Conservation (phyloP, 2,888 invertebrate genomes). For the Melanophora roralis region DNA sequence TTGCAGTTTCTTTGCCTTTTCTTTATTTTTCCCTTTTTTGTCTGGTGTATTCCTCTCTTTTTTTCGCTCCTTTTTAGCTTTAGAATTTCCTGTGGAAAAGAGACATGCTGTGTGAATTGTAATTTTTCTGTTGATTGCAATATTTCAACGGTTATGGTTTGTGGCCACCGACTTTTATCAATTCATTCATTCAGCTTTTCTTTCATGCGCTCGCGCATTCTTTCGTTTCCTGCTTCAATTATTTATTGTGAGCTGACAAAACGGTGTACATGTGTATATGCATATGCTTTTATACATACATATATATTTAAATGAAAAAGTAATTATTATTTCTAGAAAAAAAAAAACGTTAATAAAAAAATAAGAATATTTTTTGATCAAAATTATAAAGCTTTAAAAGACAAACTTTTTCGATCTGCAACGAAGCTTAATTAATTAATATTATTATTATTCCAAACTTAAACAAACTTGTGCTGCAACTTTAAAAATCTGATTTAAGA, state of each 20-base stretch:
- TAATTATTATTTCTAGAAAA: too few relatives aligned
- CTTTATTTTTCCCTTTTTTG: not conserved
- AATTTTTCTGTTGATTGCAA: constrained; percentile 62
- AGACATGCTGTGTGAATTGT: constrained; percentile 61
- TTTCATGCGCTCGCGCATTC: not conserved
- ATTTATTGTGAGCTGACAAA: not conserved
- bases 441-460: not conserved
- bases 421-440: not conserved
- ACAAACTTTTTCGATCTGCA: not conserved
- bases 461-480: not conserved
- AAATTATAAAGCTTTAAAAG: too few relatives aligned
- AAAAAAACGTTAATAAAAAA: too few relatives aligned
- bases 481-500: not conserved
- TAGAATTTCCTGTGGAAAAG: constrained; percentile 30
- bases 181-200: constrained; percentile 1
- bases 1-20: not conserved
- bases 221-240: not conserved
- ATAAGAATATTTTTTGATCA: too few relatives aligned
- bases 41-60: too few relatives aligned
- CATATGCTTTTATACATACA: not conserved
- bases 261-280: not conserved
- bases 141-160: constrained; percentile 61
- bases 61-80: not conserved
- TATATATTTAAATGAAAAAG: too few relatives aligned
- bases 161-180: constrained; percentile 55